Evolutionary conservation across 2,888 invertebrate genomes (phyloP).

Genomic region (Eupithecia subfuscata): DNA sequence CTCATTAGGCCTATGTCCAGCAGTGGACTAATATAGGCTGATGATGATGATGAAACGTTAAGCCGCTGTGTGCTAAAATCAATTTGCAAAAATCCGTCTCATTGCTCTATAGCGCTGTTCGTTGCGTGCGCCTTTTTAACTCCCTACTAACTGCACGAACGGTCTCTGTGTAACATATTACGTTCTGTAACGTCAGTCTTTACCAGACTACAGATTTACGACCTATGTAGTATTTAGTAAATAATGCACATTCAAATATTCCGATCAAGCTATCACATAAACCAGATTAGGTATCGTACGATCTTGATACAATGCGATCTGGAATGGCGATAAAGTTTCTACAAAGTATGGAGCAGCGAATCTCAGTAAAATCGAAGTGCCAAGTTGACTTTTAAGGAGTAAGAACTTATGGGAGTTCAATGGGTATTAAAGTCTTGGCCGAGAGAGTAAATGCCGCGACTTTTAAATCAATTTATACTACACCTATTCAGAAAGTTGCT

Average conservation of each 20-base stretch:
- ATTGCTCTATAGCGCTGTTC: no score
- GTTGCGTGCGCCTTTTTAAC: no score
- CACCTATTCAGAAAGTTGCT: no score
- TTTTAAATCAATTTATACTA: not conserved
- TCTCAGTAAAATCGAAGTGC: constrained; percentile 15
- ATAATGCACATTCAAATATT: not conserved
- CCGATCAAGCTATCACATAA: not conserved
- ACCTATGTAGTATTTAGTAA: not conserved
- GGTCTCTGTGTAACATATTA: no score
- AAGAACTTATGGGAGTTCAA: constrained; percentile 8
- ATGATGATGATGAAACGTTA: no score
- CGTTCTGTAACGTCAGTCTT: no score
- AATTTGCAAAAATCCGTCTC: no score
- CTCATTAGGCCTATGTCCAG: no score
- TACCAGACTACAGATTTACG: no score
- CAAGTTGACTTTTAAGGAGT: constrained; percentile 20
- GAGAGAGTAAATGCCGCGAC: not conserved
- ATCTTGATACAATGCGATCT: constrained; percentile 25
- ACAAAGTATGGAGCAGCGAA: constrained; percentile 26
- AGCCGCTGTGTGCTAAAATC: no score
- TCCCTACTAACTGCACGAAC: no score
- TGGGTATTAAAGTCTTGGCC: not conserved
- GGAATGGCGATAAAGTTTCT: constrained; percentile 29
- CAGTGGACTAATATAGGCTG: no score
- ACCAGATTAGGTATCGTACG: not conserved